These are phyloP conservation scores for Pteruthius melanotis DNA, from an alignment of 2,113 vertebrate genomes.

Conservation along the genomic window DNA sequence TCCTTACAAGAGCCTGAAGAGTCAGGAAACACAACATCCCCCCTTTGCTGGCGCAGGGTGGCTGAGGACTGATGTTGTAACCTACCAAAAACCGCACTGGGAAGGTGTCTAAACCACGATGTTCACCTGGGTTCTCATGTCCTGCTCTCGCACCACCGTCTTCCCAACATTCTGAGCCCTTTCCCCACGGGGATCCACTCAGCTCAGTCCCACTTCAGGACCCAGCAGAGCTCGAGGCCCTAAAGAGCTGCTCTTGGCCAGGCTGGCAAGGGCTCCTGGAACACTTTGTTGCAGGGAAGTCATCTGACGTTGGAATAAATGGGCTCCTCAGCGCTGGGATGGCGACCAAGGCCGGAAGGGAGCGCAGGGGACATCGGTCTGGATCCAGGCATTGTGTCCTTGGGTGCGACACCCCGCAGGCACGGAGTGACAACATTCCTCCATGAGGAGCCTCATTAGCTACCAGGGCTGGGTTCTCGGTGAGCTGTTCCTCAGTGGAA, in stretches of 20 bases:
- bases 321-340: not conserved
- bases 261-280: conserved; percentile 16
- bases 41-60: not conserved
- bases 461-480: not conserved
- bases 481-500: not conserved
- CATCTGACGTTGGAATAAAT: not conserved
- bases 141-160: not conserved
- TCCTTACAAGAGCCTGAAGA: not conserved
- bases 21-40: not conserved
- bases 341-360: not conserved
- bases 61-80: not conserved
- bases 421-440: not conserved
- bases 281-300: not conserved
- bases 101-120: not conserved
- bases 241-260: not conserved
- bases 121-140: not conserved
- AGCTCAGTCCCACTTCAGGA: not conserved
- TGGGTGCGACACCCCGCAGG: not conserved
- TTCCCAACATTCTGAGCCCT: not conserved
- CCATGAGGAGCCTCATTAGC: not conserved
- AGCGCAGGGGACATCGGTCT: not conserved
- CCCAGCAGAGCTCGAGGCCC: not conserved
- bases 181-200: not conserved
- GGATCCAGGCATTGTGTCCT: conserved; percentile 35
- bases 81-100: not conserved